Evolutionary conservation across 2,113 vertebrate genomes (phyloP), one percentile per base, ranked within the genome.

Genomic region (Actinemys pallida): DNA sequence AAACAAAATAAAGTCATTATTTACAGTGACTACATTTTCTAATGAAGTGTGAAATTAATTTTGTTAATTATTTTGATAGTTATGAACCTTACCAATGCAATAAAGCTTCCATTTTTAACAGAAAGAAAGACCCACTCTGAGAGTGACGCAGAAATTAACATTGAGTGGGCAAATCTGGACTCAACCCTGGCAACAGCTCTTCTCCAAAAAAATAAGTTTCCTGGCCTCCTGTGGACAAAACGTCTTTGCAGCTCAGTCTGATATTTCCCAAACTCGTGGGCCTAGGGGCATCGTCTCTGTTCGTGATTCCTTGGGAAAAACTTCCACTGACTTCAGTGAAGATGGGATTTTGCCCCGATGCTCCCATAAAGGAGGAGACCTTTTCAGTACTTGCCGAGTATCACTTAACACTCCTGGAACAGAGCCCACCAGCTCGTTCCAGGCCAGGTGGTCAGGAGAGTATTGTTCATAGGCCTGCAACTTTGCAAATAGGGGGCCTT

Each of bases 1-100:
- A 97, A 97, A 93, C 93, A 97, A 93, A 97, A 92, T 94, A 94
- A 97, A 96, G 93, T 94, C 92, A 96, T 97, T 95, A 96, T 96
- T 96, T 98, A 91, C 95, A 93, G 96, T 96, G 90, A 80, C 87
- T 96, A 93, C 92, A 86, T 90, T 93, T 62, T 39, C 81, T 97
- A 97, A 95, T 95, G 87, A 94, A 95, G 91, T 88, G 83, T 96
- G 93, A 84, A 96, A 95, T 96, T 96, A 83, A 94, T 93, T 97
- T 95, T 94, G 96, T 96, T 95, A 96, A 95, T 85, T 81, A 29
- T 95, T 97, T 88, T 94, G 27, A 29, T 95, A 84, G 93, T 94
- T 95, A 39, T 81, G 85, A 92, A 59, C 22, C 83, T 54, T 17
- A 81, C 42, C 22, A 6, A 76, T 56, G 27, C 65, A 69, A 7